These are phyloP conservation scores for Drosophila multiciliata DNA, from an alignment of 2,888 invertebrate species.

Conservation along the genomic window DNA sequence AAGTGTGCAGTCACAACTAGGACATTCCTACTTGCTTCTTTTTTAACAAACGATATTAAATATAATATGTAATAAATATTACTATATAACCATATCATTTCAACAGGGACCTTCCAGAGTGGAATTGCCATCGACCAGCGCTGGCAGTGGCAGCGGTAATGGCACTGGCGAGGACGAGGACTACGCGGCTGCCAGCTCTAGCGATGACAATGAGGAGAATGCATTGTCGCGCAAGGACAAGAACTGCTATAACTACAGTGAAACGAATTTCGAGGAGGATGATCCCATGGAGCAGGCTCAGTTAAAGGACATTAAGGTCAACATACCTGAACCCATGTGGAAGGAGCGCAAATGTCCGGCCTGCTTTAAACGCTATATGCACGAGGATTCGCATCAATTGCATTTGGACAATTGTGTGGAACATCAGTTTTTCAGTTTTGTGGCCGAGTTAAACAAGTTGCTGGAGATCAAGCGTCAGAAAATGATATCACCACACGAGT, in stretches of 20 bases:
- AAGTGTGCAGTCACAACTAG: not conserved
- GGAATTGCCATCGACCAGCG: conserved; percentile 57
- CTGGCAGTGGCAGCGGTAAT: conserved; percentile 47
- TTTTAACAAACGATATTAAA: not conserved
- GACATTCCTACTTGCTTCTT: not conserved
- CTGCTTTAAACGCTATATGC: conserved; percentile 84
- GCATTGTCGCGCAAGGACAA: conserved; percentile 64
- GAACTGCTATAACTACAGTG: conserved; percentile 83
- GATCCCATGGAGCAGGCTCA: conserved; percentile 83
- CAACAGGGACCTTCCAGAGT: conserved; percentile 15
- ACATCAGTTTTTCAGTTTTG: conserved; percentile 80
- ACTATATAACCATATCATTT: not conserved
- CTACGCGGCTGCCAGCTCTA: conserved; percentile 74
- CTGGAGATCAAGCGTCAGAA: conserved; percentile 80
- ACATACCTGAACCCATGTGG: conserved; percentile 82
- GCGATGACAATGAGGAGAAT: conserved; percentile 81
- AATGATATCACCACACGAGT: conserved; percentile 84
- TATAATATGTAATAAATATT: not conserved
- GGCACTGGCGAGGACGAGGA: conserved; percentile 72
- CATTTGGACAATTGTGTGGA: conserved; percentile 84
- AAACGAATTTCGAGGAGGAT: conserved; percentile 84
- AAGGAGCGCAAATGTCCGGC: conserved; percentile 84
- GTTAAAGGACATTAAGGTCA: conserved; percentile 83
- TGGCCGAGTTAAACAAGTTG: conserved; percentile 81
- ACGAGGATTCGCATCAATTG: conserved; percentile 83